Evolutionary conservation across 2,888 invertebrate genomes (phyloP).

Genomic region (Cenopis cana): DNA sequence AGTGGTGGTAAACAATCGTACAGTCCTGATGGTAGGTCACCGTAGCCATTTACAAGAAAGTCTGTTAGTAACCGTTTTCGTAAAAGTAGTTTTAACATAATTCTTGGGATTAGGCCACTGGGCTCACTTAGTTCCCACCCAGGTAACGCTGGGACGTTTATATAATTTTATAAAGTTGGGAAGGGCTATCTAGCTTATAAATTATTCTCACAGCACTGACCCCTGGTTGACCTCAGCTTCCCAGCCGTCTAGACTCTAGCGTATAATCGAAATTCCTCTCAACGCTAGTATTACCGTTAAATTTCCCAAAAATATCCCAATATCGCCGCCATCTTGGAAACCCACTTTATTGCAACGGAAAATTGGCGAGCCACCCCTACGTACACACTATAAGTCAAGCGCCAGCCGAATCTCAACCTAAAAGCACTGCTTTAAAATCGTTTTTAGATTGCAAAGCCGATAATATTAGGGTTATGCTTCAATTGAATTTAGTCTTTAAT

Average conservation of each 20-base stretch:
- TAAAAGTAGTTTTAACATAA: no score
- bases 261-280: conserved; percentile 12
- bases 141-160: no score
- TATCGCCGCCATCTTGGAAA: conserved; percentile 22
- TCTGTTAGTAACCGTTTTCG: no score
- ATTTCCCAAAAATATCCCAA: conserved; percentile 5
- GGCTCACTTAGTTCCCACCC: no score
- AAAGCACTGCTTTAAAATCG: background rate
- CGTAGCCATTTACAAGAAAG: no score
- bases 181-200: background rate
- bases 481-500: conserved; percentile 20
- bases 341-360: conserved; percentile 32
- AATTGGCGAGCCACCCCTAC: conserved; percentile 25
- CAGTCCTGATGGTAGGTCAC: no score
- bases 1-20: no score
- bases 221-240: background rate
- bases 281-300: background rate
- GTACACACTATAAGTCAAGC: background rate
- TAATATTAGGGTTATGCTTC: background rate
- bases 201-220: background rate
- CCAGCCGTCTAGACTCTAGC: conserved; percentile 2
- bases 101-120: no score
- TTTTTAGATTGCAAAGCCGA: background rate
- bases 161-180: background rate
- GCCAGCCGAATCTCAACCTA: conserved; percentile 4